Conservation (phyloP, 64 coral and sea anemone species). For the Stichodactyla helianthus region DNA sequence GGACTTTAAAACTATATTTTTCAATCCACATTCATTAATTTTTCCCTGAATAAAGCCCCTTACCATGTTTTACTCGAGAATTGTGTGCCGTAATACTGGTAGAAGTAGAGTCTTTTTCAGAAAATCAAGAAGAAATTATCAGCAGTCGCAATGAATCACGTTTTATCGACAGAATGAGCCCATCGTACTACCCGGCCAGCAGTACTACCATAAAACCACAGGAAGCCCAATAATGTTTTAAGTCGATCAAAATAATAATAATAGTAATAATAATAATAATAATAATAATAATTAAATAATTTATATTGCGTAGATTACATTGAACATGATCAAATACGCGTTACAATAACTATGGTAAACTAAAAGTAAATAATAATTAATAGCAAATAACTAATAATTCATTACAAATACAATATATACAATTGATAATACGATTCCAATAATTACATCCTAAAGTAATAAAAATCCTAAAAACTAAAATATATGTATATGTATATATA, state of each 20-base stretch:
- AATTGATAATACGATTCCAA: too few relatives aligned
- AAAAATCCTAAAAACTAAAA: too few relatives aligned
- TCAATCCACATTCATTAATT: background rate
- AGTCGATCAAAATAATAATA: background rate
- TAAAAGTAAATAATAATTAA: too few relatives aligned
- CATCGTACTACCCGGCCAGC: background rate
- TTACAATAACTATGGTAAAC: too few relatives aligned
- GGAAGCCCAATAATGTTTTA: conserved; percentile 1
- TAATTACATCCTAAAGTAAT: too few relatives aligned
- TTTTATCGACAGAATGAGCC: conserved; percentile 1
- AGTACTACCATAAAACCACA: background rate
- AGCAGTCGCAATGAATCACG: conserved; percentile 2
- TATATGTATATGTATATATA: too few relatives aligned
- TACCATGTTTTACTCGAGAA: background rate
- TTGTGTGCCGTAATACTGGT: background rate
- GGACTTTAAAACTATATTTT: background rate
- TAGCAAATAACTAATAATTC: too few relatives aligned
- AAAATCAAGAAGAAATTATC: background rate
- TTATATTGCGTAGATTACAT: too few relatives aligned
- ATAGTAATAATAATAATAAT: too few relatives aligned
- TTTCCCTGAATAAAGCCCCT: background rate
- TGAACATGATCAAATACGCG: too few relatives aligned
- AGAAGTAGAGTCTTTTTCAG: background rate
- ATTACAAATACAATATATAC: too few relatives aligned
- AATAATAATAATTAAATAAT: too few relatives aligned